Percentiles rank a stretch among this genome's conserved stretches.
phyloP scores from a whole-genome alignment of 37 sponge, comb jelly and placozoan species.

The Chondrosia reniformis region DNA sequence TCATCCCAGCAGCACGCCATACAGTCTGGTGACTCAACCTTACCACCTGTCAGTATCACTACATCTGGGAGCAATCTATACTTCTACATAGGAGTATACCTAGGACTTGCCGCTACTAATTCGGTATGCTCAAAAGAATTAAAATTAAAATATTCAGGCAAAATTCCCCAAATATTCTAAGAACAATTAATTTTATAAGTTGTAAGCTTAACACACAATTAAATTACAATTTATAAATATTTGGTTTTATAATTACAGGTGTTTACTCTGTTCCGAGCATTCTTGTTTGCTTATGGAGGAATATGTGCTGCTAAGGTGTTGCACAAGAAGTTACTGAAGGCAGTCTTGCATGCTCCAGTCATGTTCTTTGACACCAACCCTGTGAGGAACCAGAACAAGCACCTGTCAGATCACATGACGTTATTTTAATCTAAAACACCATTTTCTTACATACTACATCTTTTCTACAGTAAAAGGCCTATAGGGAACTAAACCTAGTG shows the following conservation, averaged over 20 bases:
- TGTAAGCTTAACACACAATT: too few relatives aligned
- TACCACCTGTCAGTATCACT: constrained; percentile 9
- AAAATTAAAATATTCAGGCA: not conserved
- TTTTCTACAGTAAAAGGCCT: too few relatives aligned
- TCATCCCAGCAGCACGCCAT: constrained; percentile 26
- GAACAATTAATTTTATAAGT: too few relatives aligned
- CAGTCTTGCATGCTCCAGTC: constrained; percentile 74
- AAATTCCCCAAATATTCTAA: too few relatives aligned
- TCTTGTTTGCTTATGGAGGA: constrained; percentile 93
- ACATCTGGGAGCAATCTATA: constrained; percentile 19
- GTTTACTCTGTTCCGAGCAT: constrained; percentile 89
- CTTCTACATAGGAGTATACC: constrained; percentile 89
- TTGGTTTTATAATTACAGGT: too few relatives aligned
- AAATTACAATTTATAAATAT: too few relatives aligned
- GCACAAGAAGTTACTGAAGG: constrained; percentile 66
- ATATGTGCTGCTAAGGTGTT: constrained; percentile 80
- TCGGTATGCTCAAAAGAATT: constrained; percentile 43
- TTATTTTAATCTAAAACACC: not conserved
- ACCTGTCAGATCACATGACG: constrained; percentile 4
- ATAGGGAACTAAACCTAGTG: too few relatives aligned
- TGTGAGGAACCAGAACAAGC: constrained; percentile 68
- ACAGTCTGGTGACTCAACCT: not conserved
- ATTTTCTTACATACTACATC: too few relatives aligned
- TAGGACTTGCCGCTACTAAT: constrained; percentile 81
- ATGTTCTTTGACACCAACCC: constrained; percentile 93